These are phyloP conservation scores for Dicyrtoma fusca DNA, from an alignment of 2,888 invertebrate genomes.

Conservation along the genomic window DNA sequence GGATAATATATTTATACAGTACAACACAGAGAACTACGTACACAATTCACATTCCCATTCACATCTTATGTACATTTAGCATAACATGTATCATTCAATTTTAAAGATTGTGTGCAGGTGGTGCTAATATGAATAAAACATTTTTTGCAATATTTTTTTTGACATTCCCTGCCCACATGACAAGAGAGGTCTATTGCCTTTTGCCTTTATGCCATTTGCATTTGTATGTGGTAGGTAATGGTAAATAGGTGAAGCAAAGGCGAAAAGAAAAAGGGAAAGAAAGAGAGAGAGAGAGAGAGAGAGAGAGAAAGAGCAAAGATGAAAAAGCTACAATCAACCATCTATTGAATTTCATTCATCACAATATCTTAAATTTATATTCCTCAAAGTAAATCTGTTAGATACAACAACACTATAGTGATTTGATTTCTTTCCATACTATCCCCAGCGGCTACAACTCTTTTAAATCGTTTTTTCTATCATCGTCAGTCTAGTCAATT, in stretches of 20 bases:
- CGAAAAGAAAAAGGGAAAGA: neutral
- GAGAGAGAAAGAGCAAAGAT: neutral
- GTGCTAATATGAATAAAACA: neutral
- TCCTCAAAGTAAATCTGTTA: neutral
- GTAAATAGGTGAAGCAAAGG: no score
- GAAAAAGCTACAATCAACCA: neutral
- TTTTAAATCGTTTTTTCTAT: no score
- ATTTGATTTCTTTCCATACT: no score
- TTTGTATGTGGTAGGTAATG: no score
- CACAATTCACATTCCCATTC: neutral
- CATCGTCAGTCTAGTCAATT: no score
- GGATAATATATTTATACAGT: no score
- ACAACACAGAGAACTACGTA: neutral
- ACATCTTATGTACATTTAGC: constrained; percentile 2
- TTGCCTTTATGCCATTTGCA: no score
- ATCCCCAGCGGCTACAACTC: no score
- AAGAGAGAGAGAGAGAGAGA: constrained; percentile 1
- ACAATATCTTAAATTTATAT: constrained; percentile 1
- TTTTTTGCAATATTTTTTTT: neutral
- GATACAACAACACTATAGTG: no score
- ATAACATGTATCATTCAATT: neutral
- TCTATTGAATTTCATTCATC: constrained; percentile 2
- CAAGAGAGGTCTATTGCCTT: no score
- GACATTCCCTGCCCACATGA: neutral
- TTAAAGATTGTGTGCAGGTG: neutral